These are phyloP conservation scores for Crocodylus rhombifer DNA, from an alignment of 2,797 vertebrate genomes.

Conservation along the genomic window DNA sequence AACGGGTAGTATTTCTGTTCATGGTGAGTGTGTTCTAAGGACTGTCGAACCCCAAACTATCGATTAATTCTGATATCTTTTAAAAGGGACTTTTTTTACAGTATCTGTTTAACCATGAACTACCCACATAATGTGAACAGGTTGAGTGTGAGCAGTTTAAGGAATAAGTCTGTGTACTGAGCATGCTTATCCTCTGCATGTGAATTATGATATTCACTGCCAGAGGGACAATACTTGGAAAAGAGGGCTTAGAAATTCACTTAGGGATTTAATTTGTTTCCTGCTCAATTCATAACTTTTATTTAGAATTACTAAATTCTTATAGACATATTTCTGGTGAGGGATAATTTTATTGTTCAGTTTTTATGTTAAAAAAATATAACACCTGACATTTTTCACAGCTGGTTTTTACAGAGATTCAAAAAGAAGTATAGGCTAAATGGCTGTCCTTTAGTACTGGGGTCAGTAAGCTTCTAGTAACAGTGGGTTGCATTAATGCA, in stretches of 20 bases:
- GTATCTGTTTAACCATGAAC: background rate
- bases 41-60: background rate
- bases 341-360: conserved; percentile 17
- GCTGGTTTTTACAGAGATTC: conserved; percentile 17
- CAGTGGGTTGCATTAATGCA: no score
- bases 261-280: background rate
- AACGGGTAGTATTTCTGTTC: background rate
- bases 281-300: background rate
- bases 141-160: background rate
- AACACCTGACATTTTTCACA: background rate
- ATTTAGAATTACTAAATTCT: conserved; percentile 7
- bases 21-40: background rate
- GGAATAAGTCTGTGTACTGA: background rate
- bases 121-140: accelerated
- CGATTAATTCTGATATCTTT: background rate
- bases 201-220: background rate
- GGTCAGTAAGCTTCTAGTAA: no score
- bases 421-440: conserved; percentile 36
- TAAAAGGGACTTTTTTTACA: background rate
- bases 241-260: background rate
- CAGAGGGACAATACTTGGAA: conserved; percentile 14
- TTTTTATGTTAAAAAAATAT: conserved; percentile 1
- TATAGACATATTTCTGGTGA: conserved; percentile 13
- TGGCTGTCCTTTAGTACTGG: conserved; percentile 30
- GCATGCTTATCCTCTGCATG: accelerated